Conservation (phyloP, 2,888 invertebrate genomes). For the Erebia palarica region DNA sequence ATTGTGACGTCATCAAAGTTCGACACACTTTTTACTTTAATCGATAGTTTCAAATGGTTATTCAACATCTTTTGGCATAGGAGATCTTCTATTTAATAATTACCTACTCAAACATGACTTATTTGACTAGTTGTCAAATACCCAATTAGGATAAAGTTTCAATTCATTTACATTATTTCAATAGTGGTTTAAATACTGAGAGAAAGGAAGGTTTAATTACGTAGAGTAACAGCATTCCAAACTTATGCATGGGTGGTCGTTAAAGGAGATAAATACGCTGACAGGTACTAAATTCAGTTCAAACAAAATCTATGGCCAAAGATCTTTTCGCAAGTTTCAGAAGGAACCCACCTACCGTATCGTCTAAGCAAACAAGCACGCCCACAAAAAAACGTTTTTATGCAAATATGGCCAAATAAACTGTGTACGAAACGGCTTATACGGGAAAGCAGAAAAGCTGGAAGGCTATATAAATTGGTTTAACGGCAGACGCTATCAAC, state of each 20-base stretch:
- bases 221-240: slow-evolving; percentile 18
- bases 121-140: no score
- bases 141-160: background rate
- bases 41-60: no score
- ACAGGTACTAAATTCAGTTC: slow-evolving; percentile 51
- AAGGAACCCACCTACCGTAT: slow-evolving; percentile 77
- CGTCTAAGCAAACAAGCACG: slow-evolving; percentile 79
- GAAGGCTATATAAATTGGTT: slow-evolving; percentile 28
- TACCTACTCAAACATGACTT: no score
- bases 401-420: slow-evolving; percentile 82
- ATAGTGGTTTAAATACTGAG: background rate
- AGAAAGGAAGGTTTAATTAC: background rate
- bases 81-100: no score
- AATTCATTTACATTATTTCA: background rate
- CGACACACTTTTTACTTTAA: no score
- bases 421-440: slow-evolving; percentile 65
- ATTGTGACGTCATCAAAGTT: no score
- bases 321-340: slow-evolving; percentile 57
- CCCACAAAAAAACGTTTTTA: slow-evolving; percentile 82
- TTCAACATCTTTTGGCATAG: no score
- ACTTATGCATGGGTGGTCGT: slow-evolving; percentile 23
- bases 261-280: slow-evolving; percentile 18
- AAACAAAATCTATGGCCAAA: slow-evolving; percentile 68
- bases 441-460: slow-evolving; percentile 48
- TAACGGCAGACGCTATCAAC: background rate